Conservation (phyloP, 1,140 invertebrate species). For the Leptestheria dahalacensis region DNA sequence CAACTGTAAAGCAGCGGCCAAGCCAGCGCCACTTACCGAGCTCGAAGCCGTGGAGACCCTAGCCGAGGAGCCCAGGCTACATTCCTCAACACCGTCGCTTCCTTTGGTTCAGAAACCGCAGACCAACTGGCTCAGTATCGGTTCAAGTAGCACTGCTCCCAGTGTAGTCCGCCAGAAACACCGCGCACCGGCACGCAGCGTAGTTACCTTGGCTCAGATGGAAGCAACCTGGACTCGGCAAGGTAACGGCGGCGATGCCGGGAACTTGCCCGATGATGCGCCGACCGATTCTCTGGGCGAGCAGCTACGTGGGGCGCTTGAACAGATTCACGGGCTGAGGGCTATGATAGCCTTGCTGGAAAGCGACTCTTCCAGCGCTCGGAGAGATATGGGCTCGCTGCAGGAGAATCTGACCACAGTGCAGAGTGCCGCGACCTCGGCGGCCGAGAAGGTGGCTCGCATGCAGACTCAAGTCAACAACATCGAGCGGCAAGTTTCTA, state of each 20-base stretch:
- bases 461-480: constrained; percentile 18
- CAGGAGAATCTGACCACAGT: constrained; percentile 21
- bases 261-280: not conserved
- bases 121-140: constrained; percentile 1
- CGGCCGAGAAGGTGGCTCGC: constrained; percentile 19
- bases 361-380: constrained; percentile 16
- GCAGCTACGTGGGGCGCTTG: not conserved
- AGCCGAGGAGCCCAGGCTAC: not conserved
- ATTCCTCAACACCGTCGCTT: constrained; percentile 1
- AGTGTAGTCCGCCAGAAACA: not conserved
- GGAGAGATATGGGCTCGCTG: constrained; percentile 20
- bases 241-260: not conserved
- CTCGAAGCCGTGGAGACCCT: constrained; percentile 3
- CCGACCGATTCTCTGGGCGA: not conserved
- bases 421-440: constrained; percentile 15
- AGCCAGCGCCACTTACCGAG: not conserved
- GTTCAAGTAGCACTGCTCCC: not conserved
- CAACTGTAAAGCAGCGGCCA: constrained; percentile 1
- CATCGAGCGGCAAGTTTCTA: constrained; percentile 20
- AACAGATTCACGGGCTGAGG: constrained; percentile 9
- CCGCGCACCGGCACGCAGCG: not conserved
- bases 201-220: constrained; percentile 2
- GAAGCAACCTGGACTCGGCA: constrained; percentile 1
- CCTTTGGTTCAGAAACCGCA: not conserved
- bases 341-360: constrained; percentile 18